These are phyloP conservation scores for Limnodromus scolopaceus DNA, from an alignment of 2,797 vertebrate species.

Conservation along the genomic window DNA sequence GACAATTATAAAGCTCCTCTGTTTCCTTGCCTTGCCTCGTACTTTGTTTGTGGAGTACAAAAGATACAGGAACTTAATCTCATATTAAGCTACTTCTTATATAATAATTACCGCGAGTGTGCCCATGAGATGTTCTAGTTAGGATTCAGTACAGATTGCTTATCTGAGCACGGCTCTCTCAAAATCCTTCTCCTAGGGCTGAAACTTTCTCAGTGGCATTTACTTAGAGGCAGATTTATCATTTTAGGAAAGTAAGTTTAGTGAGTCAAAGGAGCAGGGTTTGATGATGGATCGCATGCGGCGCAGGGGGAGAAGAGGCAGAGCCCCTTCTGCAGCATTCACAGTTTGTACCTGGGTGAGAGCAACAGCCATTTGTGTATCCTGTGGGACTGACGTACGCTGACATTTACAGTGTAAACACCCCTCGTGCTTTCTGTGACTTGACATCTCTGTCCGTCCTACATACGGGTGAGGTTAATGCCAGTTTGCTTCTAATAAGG, in stretches of 20 bases:
- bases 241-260: neutral
- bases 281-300: accelerated
- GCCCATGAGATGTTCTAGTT: neutral
- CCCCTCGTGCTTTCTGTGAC: neutral
- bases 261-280: neutral
- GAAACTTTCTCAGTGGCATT: neutral
- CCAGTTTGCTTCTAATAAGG: neutral
- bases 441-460: neutral
- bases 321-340: neutral
- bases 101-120: neutral
- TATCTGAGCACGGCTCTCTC: neutral
- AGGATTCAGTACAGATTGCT: neutral
- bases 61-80: slow-evolving; percentile 12
- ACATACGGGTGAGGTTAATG: neutral
- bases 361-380: neutral
- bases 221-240: neutral
- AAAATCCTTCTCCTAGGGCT: neutral
- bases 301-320: neutral
- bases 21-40: neutral
- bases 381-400: neutral
- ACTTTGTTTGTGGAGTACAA: neutral
- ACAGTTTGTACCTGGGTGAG: neutral
- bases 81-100: neutral
- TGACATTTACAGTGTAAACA: neutral
- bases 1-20: neutral